phyloP scores from a whole-genome alignment of 2,797 vertebrate species.

The Darevskia nairensis region DNA sequence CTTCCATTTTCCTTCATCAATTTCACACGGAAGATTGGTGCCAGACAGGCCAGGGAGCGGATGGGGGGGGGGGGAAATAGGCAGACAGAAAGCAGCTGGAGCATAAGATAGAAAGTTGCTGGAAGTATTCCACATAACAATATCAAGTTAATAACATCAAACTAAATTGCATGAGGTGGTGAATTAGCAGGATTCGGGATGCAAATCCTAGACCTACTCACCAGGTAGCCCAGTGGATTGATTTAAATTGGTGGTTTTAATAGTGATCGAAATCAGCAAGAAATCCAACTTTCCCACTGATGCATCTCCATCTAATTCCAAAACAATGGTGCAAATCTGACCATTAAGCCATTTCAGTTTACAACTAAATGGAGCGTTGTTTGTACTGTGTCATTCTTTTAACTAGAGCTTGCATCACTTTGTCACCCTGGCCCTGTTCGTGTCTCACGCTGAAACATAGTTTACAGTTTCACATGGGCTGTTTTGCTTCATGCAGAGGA shows the following conservation, averaged over 20 bases:
- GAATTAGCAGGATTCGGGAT: background rate
- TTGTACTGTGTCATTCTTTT: too few relatives aligned
- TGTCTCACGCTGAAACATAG: too few relatives aligned
- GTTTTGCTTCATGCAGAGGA: too few relatives aligned
- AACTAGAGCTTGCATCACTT: too few relatives aligned
- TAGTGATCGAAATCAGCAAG: too few relatives aligned
- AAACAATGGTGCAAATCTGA: too few relatives aligned
- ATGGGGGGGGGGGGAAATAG: background rate
- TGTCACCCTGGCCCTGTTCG: too few relatives aligned
- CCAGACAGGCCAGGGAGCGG: constrained; percentile 15
- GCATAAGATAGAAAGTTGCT: constrained; percentile 11
- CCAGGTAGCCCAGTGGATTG: background rate
- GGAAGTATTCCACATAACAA: constrained; percentile 9
- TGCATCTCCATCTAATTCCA: too few relatives aligned
- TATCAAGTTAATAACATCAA: background rate
- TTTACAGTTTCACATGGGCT: too few relatives aligned
- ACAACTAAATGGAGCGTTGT: too few relatives aligned
- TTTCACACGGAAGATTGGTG: constrained; percentile 11
- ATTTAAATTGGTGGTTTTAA: background rate
- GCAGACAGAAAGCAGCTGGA: constrained; percentile 10
- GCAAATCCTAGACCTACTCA: background rate
- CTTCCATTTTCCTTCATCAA: constrained; percentile 46
- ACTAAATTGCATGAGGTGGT: background rate
- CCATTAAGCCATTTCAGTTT: too few relatives aligned
- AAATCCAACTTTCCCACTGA: too few relatives aligned